A percentile compares a stretch with the other conserved stretches of the same genome.
phyloP scores from a whole-genome alignment of 2,797 vertebrate species.

The Nyctibius grandis region DNA sequence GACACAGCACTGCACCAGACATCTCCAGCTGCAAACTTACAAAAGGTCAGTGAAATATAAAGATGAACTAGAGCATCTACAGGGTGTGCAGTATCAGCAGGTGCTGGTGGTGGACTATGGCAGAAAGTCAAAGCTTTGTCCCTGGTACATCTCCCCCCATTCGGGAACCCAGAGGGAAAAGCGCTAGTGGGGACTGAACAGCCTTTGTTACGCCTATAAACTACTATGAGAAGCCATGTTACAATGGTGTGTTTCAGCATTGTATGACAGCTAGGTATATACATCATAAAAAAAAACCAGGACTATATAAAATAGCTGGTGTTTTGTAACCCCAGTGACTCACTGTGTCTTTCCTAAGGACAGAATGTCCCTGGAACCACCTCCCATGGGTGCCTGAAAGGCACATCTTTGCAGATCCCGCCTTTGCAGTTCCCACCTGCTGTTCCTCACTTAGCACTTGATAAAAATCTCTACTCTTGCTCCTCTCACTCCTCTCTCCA shows the following conservation, averaged over 20 bases:
- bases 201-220: neutral
- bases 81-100: neutral
- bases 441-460: constrained; percentile 25
- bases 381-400: constrained; percentile 26
- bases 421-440: constrained; percentile 61
- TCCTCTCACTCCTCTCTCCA: constrained; percentile 49
- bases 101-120: neutral
- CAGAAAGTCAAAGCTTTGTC: neutral
- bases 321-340: constrained; percentile 52
- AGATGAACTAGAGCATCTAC: neutral
- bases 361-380: constrained; percentile 44
- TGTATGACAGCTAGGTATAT: neutral
- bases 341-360: constrained; percentile 20
- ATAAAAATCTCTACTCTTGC: constrained; percentile 63
- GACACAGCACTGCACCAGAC: neutral
- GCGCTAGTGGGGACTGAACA: neutral
- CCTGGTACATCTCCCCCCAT: neutral
- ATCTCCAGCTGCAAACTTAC: neutral
- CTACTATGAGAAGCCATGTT: neutral
- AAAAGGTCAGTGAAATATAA: neutral
- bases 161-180: neutral
- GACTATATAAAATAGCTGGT: neutral
- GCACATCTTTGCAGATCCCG: constrained; percentile 24
- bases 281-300: neutral
- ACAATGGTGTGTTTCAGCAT: neutral